Conservation (phyloP, 30 jellyfish, hydroid and myxozoan species). For the Aurelia sp. region DNA sequence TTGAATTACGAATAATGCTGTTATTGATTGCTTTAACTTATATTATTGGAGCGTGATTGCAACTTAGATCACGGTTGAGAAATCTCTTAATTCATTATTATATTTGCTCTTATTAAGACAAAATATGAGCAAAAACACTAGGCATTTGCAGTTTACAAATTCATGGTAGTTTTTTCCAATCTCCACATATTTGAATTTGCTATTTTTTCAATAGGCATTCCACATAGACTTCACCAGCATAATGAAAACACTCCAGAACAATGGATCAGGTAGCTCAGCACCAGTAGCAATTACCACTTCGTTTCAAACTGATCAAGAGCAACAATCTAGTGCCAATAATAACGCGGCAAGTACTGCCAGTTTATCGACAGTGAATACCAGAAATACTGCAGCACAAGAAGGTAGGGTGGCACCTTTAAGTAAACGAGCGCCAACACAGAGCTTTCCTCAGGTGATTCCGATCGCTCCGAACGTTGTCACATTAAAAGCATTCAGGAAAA, state of each 20-base stretch:
- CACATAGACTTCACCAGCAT: conserved; percentile 41
- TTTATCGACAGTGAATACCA: neutral
- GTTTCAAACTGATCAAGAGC: neutral
- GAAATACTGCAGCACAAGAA: neutral
- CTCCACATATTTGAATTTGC: neutral
- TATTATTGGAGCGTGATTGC: too few relatives aligned
- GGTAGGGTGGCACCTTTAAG: neutral
- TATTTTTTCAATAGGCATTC: conserved; percentile 13
- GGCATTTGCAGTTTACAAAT: neutral
- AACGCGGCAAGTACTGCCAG: neutral
- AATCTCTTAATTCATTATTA: too few relatives aligned
- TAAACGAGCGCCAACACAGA: neutral
- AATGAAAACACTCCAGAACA: conserved; percentile 32
- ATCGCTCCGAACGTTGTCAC: conserved; percentile 78
- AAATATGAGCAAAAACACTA: too few relatives aligned
- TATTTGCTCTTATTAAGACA: too few relatives aligned
- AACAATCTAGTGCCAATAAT: neutral
- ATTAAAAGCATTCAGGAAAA: conserved; percentile 59
- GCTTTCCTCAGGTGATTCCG: conserved; percentile 58
- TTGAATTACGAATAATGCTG: too few relatives aligned
- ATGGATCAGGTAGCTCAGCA: neutral
- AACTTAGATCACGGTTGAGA: too few relatives aligned
- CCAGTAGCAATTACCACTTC: neutral
- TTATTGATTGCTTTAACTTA: too few relatives aligned
- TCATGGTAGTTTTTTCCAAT: neutral